These are phyloP conservation scores for Boloria selene DNA, from an alignment of 2,888 invertebrate genomes.

Conservation along the genomic window DNA sequence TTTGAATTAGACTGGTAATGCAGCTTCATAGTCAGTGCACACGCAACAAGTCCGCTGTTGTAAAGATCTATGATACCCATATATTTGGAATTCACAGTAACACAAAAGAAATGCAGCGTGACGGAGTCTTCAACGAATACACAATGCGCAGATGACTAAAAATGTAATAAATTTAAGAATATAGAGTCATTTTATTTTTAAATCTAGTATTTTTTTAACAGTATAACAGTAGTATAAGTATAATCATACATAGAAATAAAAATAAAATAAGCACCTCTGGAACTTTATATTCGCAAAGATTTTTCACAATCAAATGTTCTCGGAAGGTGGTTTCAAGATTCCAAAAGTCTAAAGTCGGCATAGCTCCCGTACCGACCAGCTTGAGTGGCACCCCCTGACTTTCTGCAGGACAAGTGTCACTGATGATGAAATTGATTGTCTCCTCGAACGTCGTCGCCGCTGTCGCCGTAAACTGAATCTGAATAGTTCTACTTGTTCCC, in stretches of 20 bases:
- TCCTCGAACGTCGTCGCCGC: conserved; percentile 65
- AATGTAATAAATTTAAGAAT: conserved; percentile 32
- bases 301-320: conserved; percentile 82
- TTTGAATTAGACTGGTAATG: conserved; percentile 65
- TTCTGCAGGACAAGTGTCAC: conserved; percentile 77
- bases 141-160: conserved; percentile 72
- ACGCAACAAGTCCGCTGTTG: conserved; percentile 73
- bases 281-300: conserved; percentile 73
- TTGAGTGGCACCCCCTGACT: conserved; percentile 72
- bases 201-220: conserved; percentile 3
- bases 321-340: conserved; percentile 82
- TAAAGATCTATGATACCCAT: conserved; percentile 66
- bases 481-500: conserved; percentile 67
- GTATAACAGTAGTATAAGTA: not conserved
- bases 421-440: conserved; percentile 70
- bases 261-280: conserved; percentile 59
- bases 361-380: conserved; percentile 79
- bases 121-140: conserved; percentile 73
- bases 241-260: conserved; percentile 11
- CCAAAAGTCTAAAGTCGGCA: conserved; percentile 81
- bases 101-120: conserved; percentile 69
- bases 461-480: conserved; percentile 68
- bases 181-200: conserved; percentile 1
- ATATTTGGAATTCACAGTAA: conserved; percentile 63
- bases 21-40: conserved; percentile 64